Conservation (phyloP, 2,113 vertebrate genomes). For the Ageneiosus marmoratus region DNA sequence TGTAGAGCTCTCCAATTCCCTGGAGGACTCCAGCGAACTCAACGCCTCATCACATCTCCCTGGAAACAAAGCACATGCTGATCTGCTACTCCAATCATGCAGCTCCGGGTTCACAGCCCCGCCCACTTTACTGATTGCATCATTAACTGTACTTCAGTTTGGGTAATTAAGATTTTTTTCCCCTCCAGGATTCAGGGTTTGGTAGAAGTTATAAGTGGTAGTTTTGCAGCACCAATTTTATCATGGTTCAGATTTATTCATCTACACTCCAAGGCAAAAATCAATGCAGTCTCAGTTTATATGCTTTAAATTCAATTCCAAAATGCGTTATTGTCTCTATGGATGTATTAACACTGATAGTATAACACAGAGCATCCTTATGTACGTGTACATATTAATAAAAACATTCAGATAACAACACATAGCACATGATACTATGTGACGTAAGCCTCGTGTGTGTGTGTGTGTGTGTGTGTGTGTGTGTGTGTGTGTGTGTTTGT, state of each 20-base stretch:
- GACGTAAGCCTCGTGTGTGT: no score
- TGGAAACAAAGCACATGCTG: slow-evolving; percentile 17
- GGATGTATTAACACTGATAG: neutral
- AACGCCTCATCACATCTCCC: slow-evolving; percentile 24
- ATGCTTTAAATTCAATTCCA: neutral
- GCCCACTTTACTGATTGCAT: slow-evolving; percentile 20
- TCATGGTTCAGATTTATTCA: neutral
- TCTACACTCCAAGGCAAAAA: neutral
- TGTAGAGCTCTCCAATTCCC: slow-evolving; percentile 25
- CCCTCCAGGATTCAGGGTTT: neutral
- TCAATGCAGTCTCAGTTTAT: neutral
- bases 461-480: no score
- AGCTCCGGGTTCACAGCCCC: neutral
- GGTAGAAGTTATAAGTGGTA: neutral
- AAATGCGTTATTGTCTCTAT: neutral
- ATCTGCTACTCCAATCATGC: slow-evolving; percentile 33
- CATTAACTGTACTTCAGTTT: slow-evolving; percentile 15
- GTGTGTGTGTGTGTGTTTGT: no score
- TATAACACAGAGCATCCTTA: no score
- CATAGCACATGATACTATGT: no score
- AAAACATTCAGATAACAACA: no score
- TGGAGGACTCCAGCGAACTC: slow-evolving; percentile 22
- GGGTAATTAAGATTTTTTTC: slow-evolving; percentile 18
- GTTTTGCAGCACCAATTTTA: slow-evolving; percentile 10
- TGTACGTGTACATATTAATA: no score